These are phyloP conservation scores for Gadopsis bispinosus DNA, from an alignment of 2,797 vertebrate species.

Conservation along the genomic window DNA sequence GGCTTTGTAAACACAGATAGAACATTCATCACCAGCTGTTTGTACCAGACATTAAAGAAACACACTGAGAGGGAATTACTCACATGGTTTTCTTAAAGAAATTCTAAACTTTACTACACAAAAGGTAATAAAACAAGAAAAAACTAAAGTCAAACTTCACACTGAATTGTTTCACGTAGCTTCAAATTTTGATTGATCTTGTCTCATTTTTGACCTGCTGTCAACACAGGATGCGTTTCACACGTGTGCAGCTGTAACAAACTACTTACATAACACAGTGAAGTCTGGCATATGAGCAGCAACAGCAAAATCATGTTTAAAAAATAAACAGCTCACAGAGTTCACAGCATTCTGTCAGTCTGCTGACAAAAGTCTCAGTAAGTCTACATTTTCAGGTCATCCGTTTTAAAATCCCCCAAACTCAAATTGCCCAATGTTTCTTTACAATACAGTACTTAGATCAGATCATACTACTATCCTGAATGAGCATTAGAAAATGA, in stretches of 20 bases:
- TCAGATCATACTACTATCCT: slow-evolving; percentile 30
- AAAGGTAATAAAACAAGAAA: slow-evolving; percentile 37
- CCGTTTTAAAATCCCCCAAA: not conserved
- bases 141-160: slow-evolving; percentile 30
- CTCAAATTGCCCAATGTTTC: slow-evolving; percentile 26
- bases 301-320: slow-evolving; percentile 33
- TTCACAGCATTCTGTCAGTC: slow-evolving; percentile 42
- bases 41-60: slow-evolving; percentile 8
- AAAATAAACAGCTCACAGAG: slow-evolving; percentile 21
- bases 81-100: slow-evolving; percentile 20
- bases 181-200: slow-evolving; percentile 19
- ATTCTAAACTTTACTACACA: slow-evolving; percentile 57
- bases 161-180: slow-evolving; percentile 19
- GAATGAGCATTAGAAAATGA: slow-evolving; percentile 36
- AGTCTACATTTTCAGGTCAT: slow-evolving; percentile 7
- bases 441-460: slow-evolving; percentile 51
- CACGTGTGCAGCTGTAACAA: not conserved
- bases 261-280: not conserved
- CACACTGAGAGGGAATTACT: slow-evolving; percentile 16
- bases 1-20: not conserved
- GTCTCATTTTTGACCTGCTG: slow-evolving; percentile 11
- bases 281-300: not conserved
- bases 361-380: slow-evolving; percentile 28
- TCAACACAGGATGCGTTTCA: slow-evolving; percentile 2
- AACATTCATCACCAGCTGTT: not conserved